phyloP scores from a whole-genome alignment of 2,797 vertebrate genomes.

The Periparus ater region DNA sequence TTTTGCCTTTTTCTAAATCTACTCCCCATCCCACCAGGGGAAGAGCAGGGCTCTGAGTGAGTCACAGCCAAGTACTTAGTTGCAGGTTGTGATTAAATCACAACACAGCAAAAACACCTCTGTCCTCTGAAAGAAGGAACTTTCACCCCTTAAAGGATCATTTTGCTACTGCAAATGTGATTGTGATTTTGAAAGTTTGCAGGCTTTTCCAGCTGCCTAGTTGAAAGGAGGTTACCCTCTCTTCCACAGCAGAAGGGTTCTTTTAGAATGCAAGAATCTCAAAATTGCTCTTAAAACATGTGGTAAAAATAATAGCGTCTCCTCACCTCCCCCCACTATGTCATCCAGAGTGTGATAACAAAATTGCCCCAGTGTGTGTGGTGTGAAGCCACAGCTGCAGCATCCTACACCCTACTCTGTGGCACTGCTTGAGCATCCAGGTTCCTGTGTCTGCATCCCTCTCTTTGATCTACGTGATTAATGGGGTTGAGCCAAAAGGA shows the following conservation, averaged over 20 bases:
- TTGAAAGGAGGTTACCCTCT: background rate
- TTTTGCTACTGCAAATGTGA: background rate
- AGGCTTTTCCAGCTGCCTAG: background rate
- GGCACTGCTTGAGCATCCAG: background rate
- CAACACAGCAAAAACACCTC: background rate
- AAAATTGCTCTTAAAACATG: background rate
- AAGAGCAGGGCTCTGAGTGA: background rate
- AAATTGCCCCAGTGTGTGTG: background rate
- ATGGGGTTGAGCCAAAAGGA: background rate
- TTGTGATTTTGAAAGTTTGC: background rate
- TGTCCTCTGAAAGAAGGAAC: background rate
- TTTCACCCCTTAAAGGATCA: background rate
- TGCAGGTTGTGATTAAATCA: background rate
- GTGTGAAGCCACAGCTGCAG: background rate
- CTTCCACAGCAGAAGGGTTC: background rate
- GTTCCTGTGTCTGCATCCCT: background rate
- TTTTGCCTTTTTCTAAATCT: background rate
- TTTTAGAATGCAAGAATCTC: background rate
- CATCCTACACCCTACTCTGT: background rate
- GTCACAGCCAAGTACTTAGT: background rate
- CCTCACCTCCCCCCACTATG: accelerated
- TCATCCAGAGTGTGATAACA: background rate
- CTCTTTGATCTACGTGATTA: background rate
- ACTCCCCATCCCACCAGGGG: background rate
- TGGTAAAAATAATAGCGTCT: background rate